These are phyloP conservation scores for Alosa alosa DNA, from an alignment of 2,113 vertebrate species.

Conservation along the genomic window DNA sequence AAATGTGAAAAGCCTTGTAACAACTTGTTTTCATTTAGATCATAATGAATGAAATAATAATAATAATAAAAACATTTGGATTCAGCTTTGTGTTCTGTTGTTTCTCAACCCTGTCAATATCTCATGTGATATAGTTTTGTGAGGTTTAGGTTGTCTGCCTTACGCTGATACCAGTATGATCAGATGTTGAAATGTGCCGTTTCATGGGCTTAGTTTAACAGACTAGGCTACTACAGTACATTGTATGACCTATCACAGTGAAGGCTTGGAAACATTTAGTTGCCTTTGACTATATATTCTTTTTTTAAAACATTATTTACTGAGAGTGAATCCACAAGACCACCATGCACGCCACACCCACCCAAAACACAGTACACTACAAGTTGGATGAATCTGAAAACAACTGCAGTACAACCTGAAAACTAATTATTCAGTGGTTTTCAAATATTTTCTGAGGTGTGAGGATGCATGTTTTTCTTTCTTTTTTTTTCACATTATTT, in stretches of 20 bases:
- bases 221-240: no score
- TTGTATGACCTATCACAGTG: neutral
- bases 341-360: conserved; percentile 1
- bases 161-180: neutral
- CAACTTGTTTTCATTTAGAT: conserved; percentile 11
- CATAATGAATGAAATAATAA: neutral
- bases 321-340: neutral
- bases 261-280: no score
- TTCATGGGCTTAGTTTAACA: neutral
- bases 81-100: neutral
- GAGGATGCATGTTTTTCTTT: no score
- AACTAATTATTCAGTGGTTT: neutral
- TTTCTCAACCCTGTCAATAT: neutral
- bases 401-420: no score
- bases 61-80: conserved; percentile 5
- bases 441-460: no score
- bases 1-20: conserved; percentile 35
- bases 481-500: neutral
- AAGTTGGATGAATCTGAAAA: no score
- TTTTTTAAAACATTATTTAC: neutral
- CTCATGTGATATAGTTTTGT: neutral
- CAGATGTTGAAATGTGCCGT: neutral
- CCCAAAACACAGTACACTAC: neutral
- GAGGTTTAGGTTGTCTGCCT: neutral
- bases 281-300: neutral